phyloP scores from a whole-genome alignment of 2,797 vertebrate species.

The Helostoma temminkii region DNA sequence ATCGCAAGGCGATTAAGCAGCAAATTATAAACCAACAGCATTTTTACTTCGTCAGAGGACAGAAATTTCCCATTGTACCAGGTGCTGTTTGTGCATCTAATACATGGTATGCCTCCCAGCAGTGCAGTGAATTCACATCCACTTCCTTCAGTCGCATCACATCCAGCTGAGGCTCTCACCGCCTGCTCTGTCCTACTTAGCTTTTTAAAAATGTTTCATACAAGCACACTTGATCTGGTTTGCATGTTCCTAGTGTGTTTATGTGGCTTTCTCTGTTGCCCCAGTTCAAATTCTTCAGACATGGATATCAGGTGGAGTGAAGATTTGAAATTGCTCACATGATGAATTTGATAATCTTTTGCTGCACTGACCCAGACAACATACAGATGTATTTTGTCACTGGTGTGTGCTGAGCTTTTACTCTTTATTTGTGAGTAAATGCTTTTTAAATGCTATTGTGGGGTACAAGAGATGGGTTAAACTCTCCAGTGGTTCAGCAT shows the following conservation, averaged over 20 bases:
- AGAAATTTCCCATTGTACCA: slow-evolving; percentile 35
- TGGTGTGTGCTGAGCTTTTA: background rate
- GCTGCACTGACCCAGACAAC: background rate
- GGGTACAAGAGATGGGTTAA: background rate
- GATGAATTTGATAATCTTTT: background rate
- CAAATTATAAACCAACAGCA: slow-evolving; percentile 23
- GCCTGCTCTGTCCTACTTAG: slow-evolving; percentile 37
- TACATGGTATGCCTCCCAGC: slow-evolving; percentile 47
- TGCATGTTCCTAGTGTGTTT: background rate
- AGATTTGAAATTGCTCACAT: background rate
- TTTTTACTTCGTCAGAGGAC: slow-evolving; percentile 13
- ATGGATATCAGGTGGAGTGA: background rate
- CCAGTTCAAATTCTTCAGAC: background rate
- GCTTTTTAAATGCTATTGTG: background rate
- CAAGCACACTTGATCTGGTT: slow-evolving; percentile 11
- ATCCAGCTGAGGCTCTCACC: slow-evolving; percentile 63
- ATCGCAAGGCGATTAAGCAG: slow-evolving; percentile 19
- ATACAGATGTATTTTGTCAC: background rate
- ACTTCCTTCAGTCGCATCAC: slow-evolving; percentile 28
- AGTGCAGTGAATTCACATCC: slow-evolving; percentile 45
- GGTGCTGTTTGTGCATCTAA: slow-evolving; percentile 54
- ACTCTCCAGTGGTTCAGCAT: background rate
- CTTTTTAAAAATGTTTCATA: slow-evolving; percentile 3
- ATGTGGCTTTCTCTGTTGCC: background rate
- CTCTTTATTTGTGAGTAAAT: background rate